These are phyloP conservation scores for Taurulus bubalis DNA, from an alignment of 2,113 vertebrate genomes.

Conservation along the genomic window DNA sequence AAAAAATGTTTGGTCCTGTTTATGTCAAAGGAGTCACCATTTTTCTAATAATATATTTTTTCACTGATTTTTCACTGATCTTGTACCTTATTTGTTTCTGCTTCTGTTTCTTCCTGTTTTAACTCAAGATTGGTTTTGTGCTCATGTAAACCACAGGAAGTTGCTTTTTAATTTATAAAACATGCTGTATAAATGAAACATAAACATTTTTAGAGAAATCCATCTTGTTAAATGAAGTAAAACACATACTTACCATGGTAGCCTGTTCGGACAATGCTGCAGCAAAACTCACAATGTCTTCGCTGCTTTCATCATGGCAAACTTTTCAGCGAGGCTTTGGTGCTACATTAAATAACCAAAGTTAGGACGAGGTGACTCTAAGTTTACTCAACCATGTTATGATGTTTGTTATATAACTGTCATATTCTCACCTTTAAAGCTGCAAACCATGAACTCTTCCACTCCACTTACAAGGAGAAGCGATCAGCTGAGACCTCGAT, in stretches of 20 bases:
- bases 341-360: conserved; percentile 53
- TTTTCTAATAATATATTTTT: background rate
- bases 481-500: background rate
- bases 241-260: conserved; percentile 1
- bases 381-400: conserved; percentile 44
- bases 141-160: background rate
- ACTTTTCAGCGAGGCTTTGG: conserved; percentile 24
- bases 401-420: conserved; percentile 54
- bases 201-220: background rate
- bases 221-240: background rate
- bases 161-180: background rate
- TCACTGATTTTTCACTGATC: background rate
- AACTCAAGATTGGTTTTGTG: background rate
- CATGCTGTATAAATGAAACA: background rate
- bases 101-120: background rate
- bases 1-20: background rate
- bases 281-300: conserved; percentile 30
- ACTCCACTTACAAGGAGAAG: conserved; percentile 32
- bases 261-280: conserved; percentile 1
- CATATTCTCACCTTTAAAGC: conserved; percentile 45
- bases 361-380: conserved; percentile 37
- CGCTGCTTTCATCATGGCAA: conserved; percentile 22
- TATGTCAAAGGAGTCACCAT: background rate
- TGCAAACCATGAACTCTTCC: conserved; percentile 37
- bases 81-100: background rate